Conservation (phyloP, 2,888 invertebrate species). For the Tenthredo livida region DNA sequence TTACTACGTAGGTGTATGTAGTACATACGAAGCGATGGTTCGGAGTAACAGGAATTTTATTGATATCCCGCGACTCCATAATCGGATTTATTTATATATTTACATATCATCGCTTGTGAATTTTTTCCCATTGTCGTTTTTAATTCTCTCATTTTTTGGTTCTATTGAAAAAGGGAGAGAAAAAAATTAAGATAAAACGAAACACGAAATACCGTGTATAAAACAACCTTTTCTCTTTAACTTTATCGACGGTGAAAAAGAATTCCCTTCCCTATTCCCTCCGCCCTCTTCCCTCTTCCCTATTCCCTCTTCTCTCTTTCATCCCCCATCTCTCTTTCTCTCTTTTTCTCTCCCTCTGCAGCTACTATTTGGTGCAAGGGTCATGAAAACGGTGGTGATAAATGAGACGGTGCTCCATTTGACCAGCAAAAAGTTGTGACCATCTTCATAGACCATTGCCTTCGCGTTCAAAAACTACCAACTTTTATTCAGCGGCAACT, state of each 20-base stretch:
- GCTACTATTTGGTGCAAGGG: neutral
- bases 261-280: neutral
- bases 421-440: conserved; percentile 32
- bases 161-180: neutral
- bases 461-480: conserved; percentile 5
- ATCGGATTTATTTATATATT: neutral
- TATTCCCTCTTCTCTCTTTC: neutral
- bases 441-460: conserved; percentile 35
- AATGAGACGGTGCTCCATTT: conserved; percentile 28
- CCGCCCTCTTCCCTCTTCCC: too few species aligned
- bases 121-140: neutral
- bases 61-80: neutral
- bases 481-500: neutral
- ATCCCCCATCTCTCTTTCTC: neutral
- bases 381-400: conserved; percentile 33
- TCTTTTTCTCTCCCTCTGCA: neutral
- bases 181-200: neutral
- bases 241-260: conserved; percentile 37
- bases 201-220: neutral
- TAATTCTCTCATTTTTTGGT: neutral
- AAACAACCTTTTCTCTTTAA: conserved; percentile 2
- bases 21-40: neutral
- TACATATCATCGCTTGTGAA: neutral
- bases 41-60: neutral
- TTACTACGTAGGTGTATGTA: neutral